Conservation (phyloP, 1,140 invertebrate species). For the Zaprionus capensis region DNA sequence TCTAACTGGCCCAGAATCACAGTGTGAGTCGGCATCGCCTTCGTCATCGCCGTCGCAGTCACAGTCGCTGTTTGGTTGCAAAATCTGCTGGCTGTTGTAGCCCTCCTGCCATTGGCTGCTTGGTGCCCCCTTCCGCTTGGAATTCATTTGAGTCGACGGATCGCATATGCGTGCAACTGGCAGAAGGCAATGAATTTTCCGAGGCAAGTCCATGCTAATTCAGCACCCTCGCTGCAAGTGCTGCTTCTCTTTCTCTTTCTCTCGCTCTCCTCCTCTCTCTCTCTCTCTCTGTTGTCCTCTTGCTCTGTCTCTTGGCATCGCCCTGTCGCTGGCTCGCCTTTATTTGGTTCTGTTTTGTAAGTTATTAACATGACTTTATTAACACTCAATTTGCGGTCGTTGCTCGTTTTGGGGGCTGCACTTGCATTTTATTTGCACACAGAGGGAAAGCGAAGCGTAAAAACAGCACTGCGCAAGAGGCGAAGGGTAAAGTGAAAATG, state of each 20-base stretch:
- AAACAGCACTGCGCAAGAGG: constrained; percentile 36
- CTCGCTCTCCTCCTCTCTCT: neutral
- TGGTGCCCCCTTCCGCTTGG: constrained; percentile 26
- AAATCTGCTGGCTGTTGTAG: neutral
- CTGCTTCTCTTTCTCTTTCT: neutral
- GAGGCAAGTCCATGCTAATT: constrained; percentile 55
- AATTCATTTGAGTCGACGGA: constrained; percentile 33
- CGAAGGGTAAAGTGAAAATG: neutral
- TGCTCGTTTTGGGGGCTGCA: constrained; percentile 41
- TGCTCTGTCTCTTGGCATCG: neutral
- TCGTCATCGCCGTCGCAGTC: neutral
- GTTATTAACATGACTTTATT: constrained; percentile 83
- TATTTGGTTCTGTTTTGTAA: constrained; percentile 45
- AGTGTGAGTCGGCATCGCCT: no score
- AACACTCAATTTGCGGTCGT: constrained; percentile 80
- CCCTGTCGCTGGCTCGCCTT: neutral
- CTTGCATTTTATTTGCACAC: constrained; percentile 75
- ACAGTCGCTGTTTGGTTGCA: neutral
- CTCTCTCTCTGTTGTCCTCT: constrained; percentile 7
- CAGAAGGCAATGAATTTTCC: constrained; percentile 64
- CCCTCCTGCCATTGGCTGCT: neutral
- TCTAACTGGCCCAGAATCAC: constrained; percentile 5
- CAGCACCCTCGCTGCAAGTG: neutral
- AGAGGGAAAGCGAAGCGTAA: constrained; percentile 43
- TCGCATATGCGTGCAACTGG: constrained; percentile 47